These are phyloP conservation scores for Gymnothorax javanicus DNA, from an alignment of 2,797 vertebrate species.

Conservation along the genomic window DNA sequence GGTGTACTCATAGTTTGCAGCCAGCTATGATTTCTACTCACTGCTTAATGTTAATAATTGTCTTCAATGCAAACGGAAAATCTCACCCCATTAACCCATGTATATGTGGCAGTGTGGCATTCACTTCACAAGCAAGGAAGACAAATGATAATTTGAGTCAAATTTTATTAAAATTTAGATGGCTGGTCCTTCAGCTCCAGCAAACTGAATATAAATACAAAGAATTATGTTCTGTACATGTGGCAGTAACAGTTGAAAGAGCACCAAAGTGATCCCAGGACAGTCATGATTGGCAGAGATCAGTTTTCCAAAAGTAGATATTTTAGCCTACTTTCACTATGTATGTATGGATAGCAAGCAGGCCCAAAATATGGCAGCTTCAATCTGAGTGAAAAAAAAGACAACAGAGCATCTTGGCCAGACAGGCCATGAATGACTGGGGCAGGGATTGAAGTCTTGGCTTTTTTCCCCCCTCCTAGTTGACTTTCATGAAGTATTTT, in stretches of 20 bases:
- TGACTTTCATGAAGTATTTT: not conserved
- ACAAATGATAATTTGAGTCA: not conserved
- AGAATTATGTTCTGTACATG: constrained; percentile 26
- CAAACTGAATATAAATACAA: constrained; percentile 36
- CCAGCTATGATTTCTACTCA: too few species aligned
- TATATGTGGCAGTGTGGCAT: not conserved
- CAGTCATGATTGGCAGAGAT: not conserved
- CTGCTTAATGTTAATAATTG: not conserved
- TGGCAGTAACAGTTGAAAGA: constrained; percentile 23
- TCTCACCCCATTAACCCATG: not conserved
- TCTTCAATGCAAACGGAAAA: not conserved
- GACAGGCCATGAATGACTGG: not conserved
- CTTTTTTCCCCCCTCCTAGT: not conserved
- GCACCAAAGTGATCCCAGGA: constrained; percentile 1
- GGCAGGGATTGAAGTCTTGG: not conserved
- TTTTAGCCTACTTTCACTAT: not conserved
- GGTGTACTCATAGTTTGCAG: too few species aligned
- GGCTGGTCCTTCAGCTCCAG: constrained; percentile 18
- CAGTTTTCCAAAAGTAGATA: not conserved
- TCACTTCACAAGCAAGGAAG: not conserved
- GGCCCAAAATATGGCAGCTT: not conserved
- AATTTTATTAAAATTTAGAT: constrained; percentile 34
- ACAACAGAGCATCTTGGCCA: not conserved
- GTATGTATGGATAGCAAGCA: constrained; percentile 7
- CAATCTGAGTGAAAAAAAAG: not conserved